Percentiles rank a stretch among this genome's conserved stretches.
phyloP scores from a whole-genome alignment of 2,888 invertebrate genomes.

The Epistrophe grossulariae region DNA sequence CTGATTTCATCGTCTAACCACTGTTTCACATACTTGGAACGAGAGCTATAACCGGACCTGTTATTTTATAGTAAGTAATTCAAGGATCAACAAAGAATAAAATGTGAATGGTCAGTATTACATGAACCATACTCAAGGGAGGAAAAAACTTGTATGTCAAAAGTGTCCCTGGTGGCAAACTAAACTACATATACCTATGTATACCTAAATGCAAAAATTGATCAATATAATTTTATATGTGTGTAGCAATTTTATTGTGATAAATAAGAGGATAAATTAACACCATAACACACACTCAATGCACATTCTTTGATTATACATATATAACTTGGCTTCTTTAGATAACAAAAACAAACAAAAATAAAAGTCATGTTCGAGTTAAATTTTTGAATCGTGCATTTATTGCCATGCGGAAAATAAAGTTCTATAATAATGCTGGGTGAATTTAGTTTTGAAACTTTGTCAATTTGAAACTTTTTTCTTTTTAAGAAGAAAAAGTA shows the following conservation, averaged over 20 bases:
- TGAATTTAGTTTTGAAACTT: constrained; percentile 20
- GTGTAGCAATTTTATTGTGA: constrained; percentile 15
- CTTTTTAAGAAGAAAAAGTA: background rate
- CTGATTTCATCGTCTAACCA: no score
- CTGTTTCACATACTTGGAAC: no score
- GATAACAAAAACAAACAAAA: background rate
- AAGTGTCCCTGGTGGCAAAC: constrained; percentile 6
- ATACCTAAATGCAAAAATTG: constrained; percentile 2
- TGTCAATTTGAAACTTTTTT: constrained; percentile 25
- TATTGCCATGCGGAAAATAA: background rate
- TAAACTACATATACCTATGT: no score
- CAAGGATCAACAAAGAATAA: constrained; percentile 19
- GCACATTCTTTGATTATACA: background rate
- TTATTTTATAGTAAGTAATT: background rate
- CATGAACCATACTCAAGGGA: constrained; percentile 15
- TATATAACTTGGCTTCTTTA: background rate
- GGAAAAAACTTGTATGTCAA: background rate
- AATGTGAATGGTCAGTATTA: constrained; percentile 36
- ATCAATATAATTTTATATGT: constrained; percentile 8
- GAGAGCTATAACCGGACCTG: background rate
- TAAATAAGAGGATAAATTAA: constrained; percentile 14
- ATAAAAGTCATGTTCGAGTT: constrained; percentile 22
- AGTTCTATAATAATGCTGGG: background rate
- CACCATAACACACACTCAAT: background rate
- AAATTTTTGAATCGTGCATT: constrained; percentile 12